Conservation (phyloP, 2,888 invertebrate species). For the Proisotoma minuta region DNA sequence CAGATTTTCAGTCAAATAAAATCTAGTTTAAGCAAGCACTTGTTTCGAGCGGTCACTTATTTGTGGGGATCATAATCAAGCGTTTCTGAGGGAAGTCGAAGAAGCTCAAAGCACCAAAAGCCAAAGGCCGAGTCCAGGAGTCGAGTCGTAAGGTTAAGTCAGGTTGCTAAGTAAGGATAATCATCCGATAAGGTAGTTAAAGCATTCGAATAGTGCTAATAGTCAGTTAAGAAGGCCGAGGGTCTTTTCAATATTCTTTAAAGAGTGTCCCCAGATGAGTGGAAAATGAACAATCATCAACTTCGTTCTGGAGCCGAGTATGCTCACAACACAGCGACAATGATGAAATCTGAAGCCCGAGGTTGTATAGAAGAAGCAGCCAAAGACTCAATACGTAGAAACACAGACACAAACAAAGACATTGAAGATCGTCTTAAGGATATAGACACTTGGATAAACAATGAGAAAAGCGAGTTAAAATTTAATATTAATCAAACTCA, state of each 20-base stretch:
- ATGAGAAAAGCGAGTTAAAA: constrained; percentile 38
- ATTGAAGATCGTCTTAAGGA: constrained; percentile 41
- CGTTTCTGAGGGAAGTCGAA: no score
- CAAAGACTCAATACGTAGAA: constrained; percentile 39
- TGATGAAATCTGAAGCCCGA: constrained; percentile 38
- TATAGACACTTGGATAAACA: constrained; percentile 39
- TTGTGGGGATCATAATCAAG: no score
- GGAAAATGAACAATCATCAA: constrained; percentile 44
- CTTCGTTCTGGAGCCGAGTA: constrained; percentile 43
- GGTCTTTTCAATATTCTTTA: not conserved
- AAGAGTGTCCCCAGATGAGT: constrained; percentile 43
- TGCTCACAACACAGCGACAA: constrained; percentile 41
- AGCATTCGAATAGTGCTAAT: not conserved
- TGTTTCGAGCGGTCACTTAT: no score
- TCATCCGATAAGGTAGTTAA: no score
- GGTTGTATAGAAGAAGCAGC: constrained; percentile 37
- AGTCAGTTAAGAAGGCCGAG: not conserved
- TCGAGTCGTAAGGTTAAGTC: no score
- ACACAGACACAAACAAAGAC: constrained; percentile 41
- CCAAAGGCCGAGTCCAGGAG: no score
- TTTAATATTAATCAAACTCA: constrained; percentile 43
- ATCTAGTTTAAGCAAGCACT: no score
- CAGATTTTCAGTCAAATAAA: not conserved
- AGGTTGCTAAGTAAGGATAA: no score
- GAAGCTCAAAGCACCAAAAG: no score